Conservation (phyloP, 37 sponge, comb jelly and placozoan species). For the Eunapius fragilis region DNA sequence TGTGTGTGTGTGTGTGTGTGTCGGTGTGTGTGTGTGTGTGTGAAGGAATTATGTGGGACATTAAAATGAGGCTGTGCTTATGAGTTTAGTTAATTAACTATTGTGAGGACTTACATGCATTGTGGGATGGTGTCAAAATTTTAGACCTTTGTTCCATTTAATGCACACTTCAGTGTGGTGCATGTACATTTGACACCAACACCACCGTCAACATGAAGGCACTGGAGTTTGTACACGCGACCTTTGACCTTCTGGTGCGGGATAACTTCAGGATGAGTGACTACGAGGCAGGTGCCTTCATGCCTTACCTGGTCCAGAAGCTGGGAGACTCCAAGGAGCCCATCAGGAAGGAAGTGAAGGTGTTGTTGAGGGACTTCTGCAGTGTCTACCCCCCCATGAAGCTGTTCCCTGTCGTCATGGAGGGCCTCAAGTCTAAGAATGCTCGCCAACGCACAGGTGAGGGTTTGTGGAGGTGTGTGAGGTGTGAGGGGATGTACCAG, state of each 20-base stretch:
- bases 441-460: too few species aligned
- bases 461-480: too few species aligned
- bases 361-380: conserved; percentile 76
- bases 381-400: conserved; percentile 84
- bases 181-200: conserved; percentile 93
- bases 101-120: too few species aligned
- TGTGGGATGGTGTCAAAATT: too few species aligned
- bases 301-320: conserved; percentile 87
- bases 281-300: conserved; percentile 77
- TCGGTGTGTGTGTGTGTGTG: too few species aligned
- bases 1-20: too few species aligned
- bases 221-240: conserved; percentile 75
- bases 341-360: conserved; percentile 84
- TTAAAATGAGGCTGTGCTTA: too few species aligned
- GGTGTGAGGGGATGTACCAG: too few species aligned
- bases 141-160: too few species aligned
- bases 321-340: conserved; percentile 92
- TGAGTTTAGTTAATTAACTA: too few species aligned
- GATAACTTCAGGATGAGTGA: conserved; percentile 72
- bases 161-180: too few species aligned
- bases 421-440: conserved; percentile 90
- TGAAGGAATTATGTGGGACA: too few species aligned
- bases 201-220: conserved; percentile 84
- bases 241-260: conserved; percentile 55
- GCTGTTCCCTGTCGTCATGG: conserved; percentile 71